Percentiles rank a stretch among this genome's conserved stretches.
These are phyloP conservation scores for Clarias platycephalus DNA, from an alignment of 2,797 vertebrate genomes.

Conservation along the genomic window DNA sequence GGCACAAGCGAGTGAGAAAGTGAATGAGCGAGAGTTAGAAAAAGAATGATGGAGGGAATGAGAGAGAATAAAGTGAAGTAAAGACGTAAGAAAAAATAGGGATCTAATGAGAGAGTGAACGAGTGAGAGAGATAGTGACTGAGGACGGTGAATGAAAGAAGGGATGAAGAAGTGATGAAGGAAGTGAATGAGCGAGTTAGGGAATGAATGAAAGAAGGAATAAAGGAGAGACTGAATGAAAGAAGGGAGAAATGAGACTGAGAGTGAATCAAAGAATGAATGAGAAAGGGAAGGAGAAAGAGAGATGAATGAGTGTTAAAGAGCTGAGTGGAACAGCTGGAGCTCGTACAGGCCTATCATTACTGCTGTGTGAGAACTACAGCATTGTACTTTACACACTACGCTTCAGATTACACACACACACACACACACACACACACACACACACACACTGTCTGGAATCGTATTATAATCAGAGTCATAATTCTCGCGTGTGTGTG, in stretches of 20 bases:
- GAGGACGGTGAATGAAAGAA: neutral
- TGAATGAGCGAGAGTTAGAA: neutral
- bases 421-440: conserved; percentile 12
- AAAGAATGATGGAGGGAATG: neutral
- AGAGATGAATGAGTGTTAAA: neutral
- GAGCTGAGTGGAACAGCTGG: conserved; percentile 16
- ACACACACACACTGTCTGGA: conserved; percentile 8
- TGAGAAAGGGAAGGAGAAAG: neutral
- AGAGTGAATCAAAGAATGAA: too few relatives aligned
- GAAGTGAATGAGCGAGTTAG: neutral
- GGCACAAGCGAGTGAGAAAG: neutral
- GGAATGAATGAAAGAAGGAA: neutral
- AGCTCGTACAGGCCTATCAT: conserved; percentile 29
- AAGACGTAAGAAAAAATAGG: neutral
- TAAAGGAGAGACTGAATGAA: neutral
- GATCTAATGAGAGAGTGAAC: neutral
- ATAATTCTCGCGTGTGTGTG: neutral
- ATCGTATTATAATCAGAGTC: neutral
- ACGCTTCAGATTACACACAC: conserved; percentile 14
- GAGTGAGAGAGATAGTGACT: neutral
- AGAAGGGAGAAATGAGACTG: too few relatives aligned
- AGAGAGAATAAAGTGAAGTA: neutral
- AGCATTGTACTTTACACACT: conserved; percentile 7
- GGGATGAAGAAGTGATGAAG: neutral
- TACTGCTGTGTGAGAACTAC: conserved; percentile 38